Evolutionary conservation across 1,140 invertebrate species (phyloP), one percentile per base, ranked within the genome.

Genomic region (Cephus cinctus): DNA sequence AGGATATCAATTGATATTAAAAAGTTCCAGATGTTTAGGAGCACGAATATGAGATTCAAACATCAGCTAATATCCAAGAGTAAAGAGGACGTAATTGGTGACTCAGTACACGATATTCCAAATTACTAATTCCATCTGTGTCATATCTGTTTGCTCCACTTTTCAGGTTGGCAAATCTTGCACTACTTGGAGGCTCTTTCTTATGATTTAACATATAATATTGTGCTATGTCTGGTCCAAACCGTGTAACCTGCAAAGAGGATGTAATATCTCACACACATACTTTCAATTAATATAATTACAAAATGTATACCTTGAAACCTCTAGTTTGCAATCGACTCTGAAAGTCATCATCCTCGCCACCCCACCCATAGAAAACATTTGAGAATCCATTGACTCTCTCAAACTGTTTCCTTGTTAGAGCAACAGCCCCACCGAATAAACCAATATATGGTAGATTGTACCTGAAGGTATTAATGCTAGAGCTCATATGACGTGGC

Each of bases 371-470:
- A 79, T 84, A 92, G 75, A 89, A 96, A 18, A 84, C 71, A 76
- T 96, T 96, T 9, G 91, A 92, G 81, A 96, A 96, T 2, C 96
- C 95, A 78, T 98, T 98, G 2, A 93, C 84, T 53, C 75, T 70
- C 47, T 84, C 78, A 69, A 88, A 96, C 50, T 90, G 86, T 40
- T 83, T 77, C 23, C 81, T 80, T 5, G 78, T 78, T 42, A 94
- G 82, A 14, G 89, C 79, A 52, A 90, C 81, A n/a, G 82, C 89
- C 18, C 89, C 89, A 5, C 88, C 88, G 73, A 89, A 88, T 11
- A 89, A 73, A 35, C 81, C 82, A 20, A 78, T 75, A 55, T 92
- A 91, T 19, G 87, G 87, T 48, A 91, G 75, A 71, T 88, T 84
- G 67, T 88, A 91, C 56, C 90, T 83, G 70, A 93, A 94, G 54